Percentiles rank a stretch among this genome's conserved stretches.
These are phyloP conservation scores for Phoxinus phoxinus DNA, from an alignment of 2,113 vertebrate species.

Conservation along the genomic window DNA sequence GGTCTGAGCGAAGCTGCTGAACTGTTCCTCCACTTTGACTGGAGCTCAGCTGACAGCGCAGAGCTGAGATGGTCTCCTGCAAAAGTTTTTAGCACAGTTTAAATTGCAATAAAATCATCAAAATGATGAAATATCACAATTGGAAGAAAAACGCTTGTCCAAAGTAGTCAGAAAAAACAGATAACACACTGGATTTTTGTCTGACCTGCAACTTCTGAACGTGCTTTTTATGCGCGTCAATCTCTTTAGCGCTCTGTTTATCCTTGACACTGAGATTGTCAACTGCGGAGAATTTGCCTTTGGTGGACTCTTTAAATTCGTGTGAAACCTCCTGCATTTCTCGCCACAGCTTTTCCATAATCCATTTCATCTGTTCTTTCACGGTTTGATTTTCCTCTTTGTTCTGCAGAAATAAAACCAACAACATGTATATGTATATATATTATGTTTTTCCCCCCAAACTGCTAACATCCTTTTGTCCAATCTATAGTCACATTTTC, in stretches of 20 bases:
- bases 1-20: slow-evolving; percentile 57
- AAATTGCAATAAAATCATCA: neutral
- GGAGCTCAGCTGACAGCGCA: slow-evolving; percentile 62
- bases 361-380: slow-evolving; percentile 68
- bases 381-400: slow-evolving; percentile 80
- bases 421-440: neutral
- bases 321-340: slow-evolving; percentile 71
- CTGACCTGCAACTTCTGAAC: slow-evolving; percentile 83
- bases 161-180: neutral
- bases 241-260: slow-evolving; percentile 76
- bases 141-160: neutral
- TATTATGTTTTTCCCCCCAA: too few relatives aligned
- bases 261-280: slow-evolving; percentile 76
- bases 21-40: slow-evolving; percentile 67
- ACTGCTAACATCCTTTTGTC: too few relatives aligned
- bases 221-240: slow-evolving; percentile 75
- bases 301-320: slow-evolving; percentile 73
- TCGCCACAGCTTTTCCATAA: slow-evolving; percentile 74
- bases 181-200: neutral
- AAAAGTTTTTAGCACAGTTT: neutral
- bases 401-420: slow-evolving; percentile 65
- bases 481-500: too few relatives aligned
- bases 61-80: slow-evolving; percentile 72
- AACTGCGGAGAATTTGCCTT: slow-evolving; percentile 70
- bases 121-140: neutral